phyloP scores from a whole-genome alignment of 2,113 vertebrate genomes.

The Bufo bufo region DNA sequence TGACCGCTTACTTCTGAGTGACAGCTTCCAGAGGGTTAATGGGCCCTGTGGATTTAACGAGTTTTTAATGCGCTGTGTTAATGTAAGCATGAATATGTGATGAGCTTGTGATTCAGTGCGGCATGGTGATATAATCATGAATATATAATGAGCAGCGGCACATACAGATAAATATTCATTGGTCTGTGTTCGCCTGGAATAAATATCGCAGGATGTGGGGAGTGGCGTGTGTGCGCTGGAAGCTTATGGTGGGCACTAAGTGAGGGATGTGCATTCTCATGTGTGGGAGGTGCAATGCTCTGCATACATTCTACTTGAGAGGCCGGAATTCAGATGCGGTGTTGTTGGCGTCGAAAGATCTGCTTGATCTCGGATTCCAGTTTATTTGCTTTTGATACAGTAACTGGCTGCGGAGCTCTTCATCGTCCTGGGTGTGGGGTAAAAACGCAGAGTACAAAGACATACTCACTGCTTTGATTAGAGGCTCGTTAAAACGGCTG shows the following conservation, averaged over 20 bases:
- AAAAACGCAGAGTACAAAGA: neutral
- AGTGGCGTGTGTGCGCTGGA: neutral
- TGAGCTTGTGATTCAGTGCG: conserved; percentile 52
- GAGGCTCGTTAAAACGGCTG: too few relatives aligned
- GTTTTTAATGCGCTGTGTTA: conserved; percentile 56
- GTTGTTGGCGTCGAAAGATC: neutral
- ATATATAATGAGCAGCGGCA: conserved; percentile 52
- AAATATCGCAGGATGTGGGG: conserved; percentile 1
- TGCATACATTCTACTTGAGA: neutral
- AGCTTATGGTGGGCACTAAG: neutral
- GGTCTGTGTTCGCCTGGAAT: conserved; percentile 22
- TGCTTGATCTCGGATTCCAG: neutral
- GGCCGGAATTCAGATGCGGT: neutral
- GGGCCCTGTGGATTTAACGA: conserved; percentile 44
- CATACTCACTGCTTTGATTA: neutral
- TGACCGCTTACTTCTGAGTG: neutral
- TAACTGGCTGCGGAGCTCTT: neutral
- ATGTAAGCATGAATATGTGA: conserved; percentile 58
- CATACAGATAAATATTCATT: conserved; percentile 53
- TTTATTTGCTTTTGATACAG: neutral
- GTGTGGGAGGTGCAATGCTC: conserved; percentile 6
- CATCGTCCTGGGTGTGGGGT: neutral
- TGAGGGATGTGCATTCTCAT: neutral
- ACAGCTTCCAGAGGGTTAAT: conserved; percentile 35
- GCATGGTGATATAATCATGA: conserved; percentile 55